phyloP scores from a whole-genome alignment of 2,113 vertebrate species.

The Ornithorhynchus anatinus region DNA sequence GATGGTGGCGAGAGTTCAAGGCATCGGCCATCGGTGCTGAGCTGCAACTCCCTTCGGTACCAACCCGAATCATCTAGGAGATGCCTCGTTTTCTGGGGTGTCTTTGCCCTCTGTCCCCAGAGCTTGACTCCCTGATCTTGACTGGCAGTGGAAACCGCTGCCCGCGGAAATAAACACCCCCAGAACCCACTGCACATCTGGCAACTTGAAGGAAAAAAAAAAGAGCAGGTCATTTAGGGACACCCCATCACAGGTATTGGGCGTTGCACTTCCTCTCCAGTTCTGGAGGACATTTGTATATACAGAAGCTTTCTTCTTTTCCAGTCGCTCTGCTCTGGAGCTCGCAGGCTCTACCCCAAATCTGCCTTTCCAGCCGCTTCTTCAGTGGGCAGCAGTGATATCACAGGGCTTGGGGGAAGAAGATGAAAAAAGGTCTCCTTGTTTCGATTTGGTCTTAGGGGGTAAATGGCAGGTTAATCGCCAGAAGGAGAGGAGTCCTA shows the following conservation, averaged over 20 bases:
- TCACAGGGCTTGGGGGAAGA: too few species aligned
- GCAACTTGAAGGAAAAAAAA: background rate
- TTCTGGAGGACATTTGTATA: conserved; percentile 18
- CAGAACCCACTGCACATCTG: background rate
- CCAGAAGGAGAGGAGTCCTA: too few species aligned
- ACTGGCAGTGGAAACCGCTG: background rate
- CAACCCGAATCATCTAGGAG: background rate
- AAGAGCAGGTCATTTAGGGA: conserved; percentile 47
- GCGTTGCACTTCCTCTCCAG: conserved; percentile 7
- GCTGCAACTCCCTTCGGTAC: accelerated
- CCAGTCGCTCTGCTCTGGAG: too few species aligned
- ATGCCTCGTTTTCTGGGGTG: background rate
- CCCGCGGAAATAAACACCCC: background rate
- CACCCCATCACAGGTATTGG: background rate
- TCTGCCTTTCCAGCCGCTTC: too few species aligned
- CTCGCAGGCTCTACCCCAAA: too few species aligned
- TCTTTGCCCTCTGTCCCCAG: background rate
- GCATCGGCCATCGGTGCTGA: background rate
- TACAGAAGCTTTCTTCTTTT: too few species aligned
- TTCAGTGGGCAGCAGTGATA: too few species aligned
- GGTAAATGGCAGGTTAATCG: too few species aligned
- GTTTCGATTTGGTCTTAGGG: too few species aligned
- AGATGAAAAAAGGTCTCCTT: too few species aligned
- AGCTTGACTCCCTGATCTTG: background rate
- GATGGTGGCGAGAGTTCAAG: background rate